These are phyloP conservation scores for Malacoraja senta DNA, from an alignment of 2,797 vertebrate species.

Conservation along the genomic window DNA sequence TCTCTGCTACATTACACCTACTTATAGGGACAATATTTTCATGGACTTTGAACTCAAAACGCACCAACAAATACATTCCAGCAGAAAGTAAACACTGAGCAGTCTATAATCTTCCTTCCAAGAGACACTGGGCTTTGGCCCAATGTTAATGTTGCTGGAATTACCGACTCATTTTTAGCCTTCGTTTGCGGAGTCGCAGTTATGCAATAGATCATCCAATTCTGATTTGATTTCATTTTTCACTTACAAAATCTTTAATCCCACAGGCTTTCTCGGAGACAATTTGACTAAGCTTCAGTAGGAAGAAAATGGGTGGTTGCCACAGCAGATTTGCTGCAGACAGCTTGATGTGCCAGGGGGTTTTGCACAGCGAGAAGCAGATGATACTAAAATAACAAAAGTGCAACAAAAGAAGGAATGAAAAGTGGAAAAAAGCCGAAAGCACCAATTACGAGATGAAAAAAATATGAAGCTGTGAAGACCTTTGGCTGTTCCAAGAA, in stretches of 20 bases:
- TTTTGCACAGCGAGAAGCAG: background rate
- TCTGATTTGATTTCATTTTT: conserved; percentile 27
- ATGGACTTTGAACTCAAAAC: conserved; percentile 17
- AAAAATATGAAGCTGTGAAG: background rate
- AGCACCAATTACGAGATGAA: background rate
- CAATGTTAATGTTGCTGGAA: background rate
- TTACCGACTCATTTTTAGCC: background rate
- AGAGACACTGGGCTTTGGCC: background rate
- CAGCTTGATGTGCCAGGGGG: background rate
- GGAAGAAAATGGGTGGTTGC: conserved; percentile 30
- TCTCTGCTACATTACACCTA: background rate
- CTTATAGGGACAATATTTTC: conserved; percentile 1
- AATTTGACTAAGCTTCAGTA: background rate
- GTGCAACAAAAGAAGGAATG: too few species aligned
- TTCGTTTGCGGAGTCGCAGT: conserved; percentile 8
- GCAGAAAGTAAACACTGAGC: conserved; percentile 12
- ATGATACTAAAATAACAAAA: background rate
- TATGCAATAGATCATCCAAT: conserved; percentile 26
- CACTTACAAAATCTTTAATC: conserved; percentile 21
- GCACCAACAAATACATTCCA: background rate
- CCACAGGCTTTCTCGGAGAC: conserved; percentile 4
- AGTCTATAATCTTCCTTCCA: conserved; percentile 9
- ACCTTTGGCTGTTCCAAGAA: background rate
- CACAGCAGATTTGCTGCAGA: conserved; percentile 27
- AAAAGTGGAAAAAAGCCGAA: background rate